Percentiles rank a stretch among this genome's conserved stretches.
Evolutionary conservation across 2,797 vertebrate species (phyloP).

Genomic region (Platalea minor): DNA sequence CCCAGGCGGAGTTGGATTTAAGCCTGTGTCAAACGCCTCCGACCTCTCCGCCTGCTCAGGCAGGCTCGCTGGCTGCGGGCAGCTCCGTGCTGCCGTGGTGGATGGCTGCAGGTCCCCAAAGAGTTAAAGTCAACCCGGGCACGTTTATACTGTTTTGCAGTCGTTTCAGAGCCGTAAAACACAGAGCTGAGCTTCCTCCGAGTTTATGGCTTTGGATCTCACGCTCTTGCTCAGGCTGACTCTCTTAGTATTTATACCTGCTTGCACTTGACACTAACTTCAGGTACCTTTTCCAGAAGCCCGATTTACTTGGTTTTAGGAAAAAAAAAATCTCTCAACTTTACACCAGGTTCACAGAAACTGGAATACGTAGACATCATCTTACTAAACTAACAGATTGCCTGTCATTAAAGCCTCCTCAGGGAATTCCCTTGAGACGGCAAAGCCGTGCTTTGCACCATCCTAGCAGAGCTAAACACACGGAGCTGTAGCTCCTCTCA

Average conservation of each 20-base stretch:
- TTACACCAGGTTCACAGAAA: not conserved
- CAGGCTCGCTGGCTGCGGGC: not conserved
- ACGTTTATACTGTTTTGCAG: not conserved
- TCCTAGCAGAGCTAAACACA: not conserved
- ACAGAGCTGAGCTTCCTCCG: not conserved
- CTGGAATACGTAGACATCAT: not conserved
- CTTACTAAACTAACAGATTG: not conserved
- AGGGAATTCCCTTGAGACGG: not conserved
- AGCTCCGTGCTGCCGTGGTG: accelerated
- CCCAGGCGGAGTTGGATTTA: not conserved
- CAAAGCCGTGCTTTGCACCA: accelerated
- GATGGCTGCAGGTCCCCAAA: not conserved
- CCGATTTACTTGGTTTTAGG: not conserved
- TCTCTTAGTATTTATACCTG: not conserved
- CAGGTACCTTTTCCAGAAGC: not conserved
- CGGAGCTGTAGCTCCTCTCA: not conserved
- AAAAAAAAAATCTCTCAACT: not conserved
- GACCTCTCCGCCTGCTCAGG: not conserved
- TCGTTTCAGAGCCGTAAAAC: not conserved
- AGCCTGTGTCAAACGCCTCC: not conserved
- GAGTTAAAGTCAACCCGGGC: not conserved
- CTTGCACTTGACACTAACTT: not conserved
- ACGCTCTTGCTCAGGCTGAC: not conserved
- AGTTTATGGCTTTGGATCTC: not conserved
- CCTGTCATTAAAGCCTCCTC: not conserved